A percentile compares a stretch with the other conserved stretches of the same genome.
Evolutionary conservation across 1,140 invertebrate genomes (phyloP).

Genomic region (Aphelenchoides besseyi): DNA sequence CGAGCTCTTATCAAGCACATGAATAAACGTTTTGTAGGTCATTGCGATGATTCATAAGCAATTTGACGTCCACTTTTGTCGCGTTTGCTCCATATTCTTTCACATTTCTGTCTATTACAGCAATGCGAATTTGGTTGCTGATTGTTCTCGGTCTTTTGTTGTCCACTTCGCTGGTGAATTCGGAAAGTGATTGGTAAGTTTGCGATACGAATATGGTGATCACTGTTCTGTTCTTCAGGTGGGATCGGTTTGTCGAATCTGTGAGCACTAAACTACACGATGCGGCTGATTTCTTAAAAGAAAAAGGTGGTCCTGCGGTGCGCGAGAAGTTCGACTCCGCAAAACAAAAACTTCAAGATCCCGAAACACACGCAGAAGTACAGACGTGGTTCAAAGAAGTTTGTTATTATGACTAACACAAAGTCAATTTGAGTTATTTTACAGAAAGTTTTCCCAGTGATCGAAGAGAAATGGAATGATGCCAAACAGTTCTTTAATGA

Average conservation of each 20-base stretch:
- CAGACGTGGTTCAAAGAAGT: constrained; percentile 49
- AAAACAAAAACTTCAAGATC: constrained; percentile 45
- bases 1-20: too few species aligned
- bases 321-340: constrained; percentile 48
- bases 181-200: too few species aligned
- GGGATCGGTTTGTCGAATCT: constrained; percentile 19
- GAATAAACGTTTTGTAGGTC: too few species aligned
- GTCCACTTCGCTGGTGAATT: too few species aligned
- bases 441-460: constrained; percentile 42
- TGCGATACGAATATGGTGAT: too few species aligned
- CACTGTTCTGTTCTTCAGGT: too few species aligned
- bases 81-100: too few species aligned
- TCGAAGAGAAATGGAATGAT: constrained; percentile 41
- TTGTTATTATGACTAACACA: constrained; percentile 2
- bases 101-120: too few species aligned
- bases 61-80: too few species aligned
- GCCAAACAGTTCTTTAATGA: constrained; percentile 43
- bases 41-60: too few species aligned
- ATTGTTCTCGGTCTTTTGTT: too few species aligned
- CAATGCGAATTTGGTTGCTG: too few species aligned
- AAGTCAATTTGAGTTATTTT: background rate
- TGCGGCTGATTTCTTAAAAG: constrained; percentile 42
- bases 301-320: constrained; percentile 43
- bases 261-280: constrained; percentile 4
- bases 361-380: constrained; percentile 48